Evolutionary conservation across 2,888 invertebrate genomes (phyloP).

Genomic region (Linnaemya vulpina): DNA sequence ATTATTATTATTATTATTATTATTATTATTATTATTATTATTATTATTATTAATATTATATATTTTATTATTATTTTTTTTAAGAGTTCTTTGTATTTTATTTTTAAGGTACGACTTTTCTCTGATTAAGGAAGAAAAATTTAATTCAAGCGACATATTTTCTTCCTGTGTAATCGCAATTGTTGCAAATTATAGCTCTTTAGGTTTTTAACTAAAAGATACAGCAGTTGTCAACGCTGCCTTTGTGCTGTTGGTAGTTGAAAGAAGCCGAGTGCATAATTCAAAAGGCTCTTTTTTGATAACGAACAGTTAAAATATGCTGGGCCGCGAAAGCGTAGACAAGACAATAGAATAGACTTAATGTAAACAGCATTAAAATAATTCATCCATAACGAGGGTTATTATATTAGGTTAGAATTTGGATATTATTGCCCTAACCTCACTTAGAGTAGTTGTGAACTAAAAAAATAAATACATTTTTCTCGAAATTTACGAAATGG

Average conservation of each 20-base stretch:
- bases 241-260: background rate
- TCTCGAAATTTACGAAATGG: too few relatives aligned
- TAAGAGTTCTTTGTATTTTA: too few relatives aligned
- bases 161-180: background rate
- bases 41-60: too few relatives aligned
- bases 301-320: background rate
- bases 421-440: too few relatives aligned
- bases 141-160: too few relatives aligned
- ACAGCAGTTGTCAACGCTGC: constrained; percentile 8
- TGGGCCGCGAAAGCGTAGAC: background rate
- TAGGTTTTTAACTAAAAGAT: background rate
- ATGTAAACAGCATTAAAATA: background rate
- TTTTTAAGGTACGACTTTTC: too few relatives aligned
- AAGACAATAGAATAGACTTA: constrained; percentile 8
- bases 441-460: too few relatives aligned
- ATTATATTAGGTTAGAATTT: background rate
- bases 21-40: too few relatives aligned
- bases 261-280: background rate
- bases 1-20: too few relatives aligned
- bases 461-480: too few relatives aligned
- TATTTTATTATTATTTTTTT: too few relatives aligned
- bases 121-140: too few relatives aligned
- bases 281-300: constrained; percentile 4
- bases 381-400: background rate
- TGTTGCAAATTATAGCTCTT: background rate